A percentile compares a stretch with the other conserved stretches of the same genome.
phyloP scores from a whole-genome alignment of 2,888 invertebrate species.

The Cremastobaeus sp. region DNA sequence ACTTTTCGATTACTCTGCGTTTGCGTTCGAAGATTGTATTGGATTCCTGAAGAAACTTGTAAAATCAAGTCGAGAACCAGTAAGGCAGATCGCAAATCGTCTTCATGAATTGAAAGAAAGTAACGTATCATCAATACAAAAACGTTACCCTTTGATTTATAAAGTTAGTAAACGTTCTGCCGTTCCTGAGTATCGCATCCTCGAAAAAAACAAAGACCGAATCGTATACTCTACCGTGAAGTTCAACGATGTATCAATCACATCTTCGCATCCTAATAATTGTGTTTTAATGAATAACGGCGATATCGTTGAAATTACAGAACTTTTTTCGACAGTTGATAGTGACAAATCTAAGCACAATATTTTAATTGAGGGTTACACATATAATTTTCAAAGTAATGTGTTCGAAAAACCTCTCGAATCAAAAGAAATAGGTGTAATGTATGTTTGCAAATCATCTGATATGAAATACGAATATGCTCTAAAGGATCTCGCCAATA shows the following conservation, averaged over 20 bases:
- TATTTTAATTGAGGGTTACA: too few relatives aligned
- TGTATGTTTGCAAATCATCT: too few relatives aligned
- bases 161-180: background rate
- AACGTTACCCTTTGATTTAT: background rate
- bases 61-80: background rate
- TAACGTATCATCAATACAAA: background rate
- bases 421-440: too few relatives aligned
- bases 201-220: background rate
- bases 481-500: too few relatives aligned
- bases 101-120: background rate
- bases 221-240: background rate
- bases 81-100: background rate
- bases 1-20: background rate
- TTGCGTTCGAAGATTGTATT: background rate
- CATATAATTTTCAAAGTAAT: too few relatives aligned
- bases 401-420: too few relatives aligned
- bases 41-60: background rate
- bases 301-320: too few relatives aligned
- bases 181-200: background rate
- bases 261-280: background rate
- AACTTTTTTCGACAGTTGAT: too few relatives aligned
- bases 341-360: too few relatives aligned
- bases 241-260: background rate
- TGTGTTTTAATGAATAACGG: background rate
- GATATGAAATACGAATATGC: too few relatives aligned